Conservation (phyloP, 2,113 vertebrate genomes). For the Myocastor coypus region DNA sequence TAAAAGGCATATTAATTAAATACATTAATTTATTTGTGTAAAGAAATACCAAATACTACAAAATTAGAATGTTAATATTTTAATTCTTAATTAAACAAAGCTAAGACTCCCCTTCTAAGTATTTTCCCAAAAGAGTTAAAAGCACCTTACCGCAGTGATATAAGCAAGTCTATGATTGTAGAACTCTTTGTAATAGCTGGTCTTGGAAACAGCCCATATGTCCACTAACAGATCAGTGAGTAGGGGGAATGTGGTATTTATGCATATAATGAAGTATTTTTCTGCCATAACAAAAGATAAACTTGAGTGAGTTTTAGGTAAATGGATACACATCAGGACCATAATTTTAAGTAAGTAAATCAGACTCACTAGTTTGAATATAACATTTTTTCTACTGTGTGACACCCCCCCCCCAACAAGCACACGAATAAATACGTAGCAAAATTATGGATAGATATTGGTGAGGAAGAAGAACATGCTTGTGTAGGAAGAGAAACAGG, state of each 20-base stretch:
- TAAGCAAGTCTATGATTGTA: background rate
- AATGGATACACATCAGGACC: background rate
- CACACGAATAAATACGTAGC: background rate
- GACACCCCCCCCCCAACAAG: background rate
- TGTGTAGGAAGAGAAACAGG: background rate
- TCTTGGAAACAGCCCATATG: background rate
- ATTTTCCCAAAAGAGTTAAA: background rate
- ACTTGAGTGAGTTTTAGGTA: background rate
- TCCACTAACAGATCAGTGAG: background rate
- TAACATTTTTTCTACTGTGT: background rate
- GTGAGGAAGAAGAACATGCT: background rate
- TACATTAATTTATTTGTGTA: background rate
- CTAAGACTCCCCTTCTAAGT: background rate
- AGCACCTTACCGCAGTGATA: background rate
- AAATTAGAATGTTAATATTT: background rate
- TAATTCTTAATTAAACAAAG: slow-evolving; percentile 33
- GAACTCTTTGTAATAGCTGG: background rate
- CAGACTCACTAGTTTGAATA: background rate
- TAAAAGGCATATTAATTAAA: background rate
- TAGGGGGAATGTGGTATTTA: background rate
- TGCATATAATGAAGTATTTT: background rate
- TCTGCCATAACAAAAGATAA: background rate
- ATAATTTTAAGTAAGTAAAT: background rate
- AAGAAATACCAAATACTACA: background rate
- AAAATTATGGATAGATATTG: background rate